A percentile compares a stretch with the other conserved stretches of the same genome.
These are phyloP conservation scores for Butorides virescens DNA, from an alignment of 2,113 vertebrate species.

Conservation along the genomic window DNA sequence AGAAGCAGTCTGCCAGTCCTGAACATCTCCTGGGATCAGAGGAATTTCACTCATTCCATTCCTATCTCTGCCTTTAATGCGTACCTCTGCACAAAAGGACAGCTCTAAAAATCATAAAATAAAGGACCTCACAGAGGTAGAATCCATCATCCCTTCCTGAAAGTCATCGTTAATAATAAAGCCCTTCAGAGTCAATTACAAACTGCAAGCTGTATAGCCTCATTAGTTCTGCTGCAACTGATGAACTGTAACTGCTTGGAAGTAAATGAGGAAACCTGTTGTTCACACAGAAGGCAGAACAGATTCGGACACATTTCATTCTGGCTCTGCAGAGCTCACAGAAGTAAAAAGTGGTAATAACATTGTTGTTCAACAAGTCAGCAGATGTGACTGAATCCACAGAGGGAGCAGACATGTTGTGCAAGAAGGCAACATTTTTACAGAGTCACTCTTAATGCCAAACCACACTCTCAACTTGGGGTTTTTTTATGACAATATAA, in stretches of 20 bases:
- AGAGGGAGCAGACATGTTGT: neutral
- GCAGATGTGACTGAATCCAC: neutral
- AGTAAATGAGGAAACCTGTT: conserved; percentile 7
- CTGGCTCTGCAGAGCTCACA: neutral
- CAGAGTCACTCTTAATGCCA: neutral
- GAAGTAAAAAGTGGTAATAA: conserved; percentile 4
- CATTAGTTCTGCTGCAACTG: neutral
- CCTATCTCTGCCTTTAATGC: neutral
- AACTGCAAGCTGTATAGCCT: neutral
- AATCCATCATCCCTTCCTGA: neutral
- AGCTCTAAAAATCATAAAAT: neutral
- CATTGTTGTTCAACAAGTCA: conserved; percentile 27
- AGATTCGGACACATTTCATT: neutral
- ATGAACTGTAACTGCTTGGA: neutral
- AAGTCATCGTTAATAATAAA: neutral
- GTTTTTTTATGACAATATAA: neutral
- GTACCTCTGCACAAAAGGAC: neutral
- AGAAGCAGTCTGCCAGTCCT: neutral
- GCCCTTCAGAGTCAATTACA: neutral
- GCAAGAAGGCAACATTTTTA: conserved; percentile 10
- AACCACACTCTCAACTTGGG: neutral
- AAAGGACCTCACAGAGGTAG: neutral
- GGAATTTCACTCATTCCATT: neutral
- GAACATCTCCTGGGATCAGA: neutral
- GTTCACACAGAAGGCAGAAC: neutral